Percentiles rank a stretch among this genome's conserved stretches.
These are phyloP conservation scores for Albula glossodonta DNA, from an alignment of 2,113 vertebrate genomes.

Conservation along the genomic window DNA sequence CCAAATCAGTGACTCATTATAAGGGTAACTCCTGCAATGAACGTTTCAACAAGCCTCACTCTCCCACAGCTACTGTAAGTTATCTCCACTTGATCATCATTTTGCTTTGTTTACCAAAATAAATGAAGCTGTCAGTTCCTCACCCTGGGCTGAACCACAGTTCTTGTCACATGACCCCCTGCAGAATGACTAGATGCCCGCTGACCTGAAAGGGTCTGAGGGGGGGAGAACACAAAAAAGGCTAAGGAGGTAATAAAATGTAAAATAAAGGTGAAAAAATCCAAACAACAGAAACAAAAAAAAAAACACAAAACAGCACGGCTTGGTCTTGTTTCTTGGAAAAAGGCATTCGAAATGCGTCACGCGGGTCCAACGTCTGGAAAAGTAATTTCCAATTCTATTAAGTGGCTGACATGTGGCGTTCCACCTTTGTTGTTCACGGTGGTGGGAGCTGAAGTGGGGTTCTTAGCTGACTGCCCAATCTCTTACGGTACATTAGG, in stretches of 20 bases:
- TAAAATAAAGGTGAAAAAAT: not conserved
- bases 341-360: not conserved
- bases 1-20: no score
- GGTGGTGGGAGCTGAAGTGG: not conserved
- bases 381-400: slow-evolving; percentile 4
- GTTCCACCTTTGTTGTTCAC: not conserved
- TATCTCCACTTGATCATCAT: no score
- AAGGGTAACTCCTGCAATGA: no score
- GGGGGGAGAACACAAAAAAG: not conserved
- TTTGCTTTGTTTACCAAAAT: no score
- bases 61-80: no score
- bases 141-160: not conserved
- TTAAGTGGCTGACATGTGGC: slow-evolving; percentile 2
- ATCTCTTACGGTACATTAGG: not conserved
- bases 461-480: not conserved
- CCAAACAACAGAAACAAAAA: not conserved
- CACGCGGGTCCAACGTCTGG: not conserved
- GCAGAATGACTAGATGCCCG: no score
- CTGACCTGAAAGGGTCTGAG: not conserved
- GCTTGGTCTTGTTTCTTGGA: not conserved
- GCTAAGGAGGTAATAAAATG: not conserved
- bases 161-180: no score
- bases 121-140: not conserved
- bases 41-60: no score
- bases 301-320: not conserved